Conservation (phyloP, 1,140 invertebrate genomes). For the Eueides isabella region DNA sequence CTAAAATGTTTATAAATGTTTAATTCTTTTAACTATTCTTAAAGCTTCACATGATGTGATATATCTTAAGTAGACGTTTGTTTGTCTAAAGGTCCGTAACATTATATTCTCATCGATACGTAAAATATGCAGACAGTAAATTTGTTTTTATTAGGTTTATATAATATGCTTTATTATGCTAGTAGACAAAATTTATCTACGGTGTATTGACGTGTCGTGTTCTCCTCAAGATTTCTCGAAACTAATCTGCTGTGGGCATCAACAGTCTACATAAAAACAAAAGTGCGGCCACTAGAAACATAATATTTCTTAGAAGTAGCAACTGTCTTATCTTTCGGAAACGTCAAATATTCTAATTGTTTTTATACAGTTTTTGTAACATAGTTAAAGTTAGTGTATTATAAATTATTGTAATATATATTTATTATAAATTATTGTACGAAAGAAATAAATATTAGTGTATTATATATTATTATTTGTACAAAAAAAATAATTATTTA, state of each 20-base stretch:
- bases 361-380: not conserved
- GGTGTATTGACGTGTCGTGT: conserved; percentile 29
- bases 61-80: conserved; percentile 28
- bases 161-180: conserved; percentile 34
- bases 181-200: conserved; percentile 39
- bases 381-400: no score
- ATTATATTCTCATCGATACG: not conserved
- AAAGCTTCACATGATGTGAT: conserved; percentile 19
- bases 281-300: conserved; percentile 43
- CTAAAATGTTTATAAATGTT: not conserved
- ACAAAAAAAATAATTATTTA: no score
- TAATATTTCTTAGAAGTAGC: conserved; percentile 51
- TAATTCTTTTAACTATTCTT: no score
- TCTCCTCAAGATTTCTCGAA: conserved; percentile 43
- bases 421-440: no score
- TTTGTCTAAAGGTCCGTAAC: conserved; percentile 22
- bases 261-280: conserved; percentile 48
- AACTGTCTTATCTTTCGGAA: conserved; percentile 30
- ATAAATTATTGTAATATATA: no score
- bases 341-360: not conserved
- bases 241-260: conserved; percentile 48
- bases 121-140: conserved; percentile 17
- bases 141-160: conserved; percentile 31
- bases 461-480: no score
- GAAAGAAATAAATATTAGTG: no score